phyloP scores from a whole-genome alignment of 2,888 invertebrate genomes.

The Periphyllus acericola region DNA sequence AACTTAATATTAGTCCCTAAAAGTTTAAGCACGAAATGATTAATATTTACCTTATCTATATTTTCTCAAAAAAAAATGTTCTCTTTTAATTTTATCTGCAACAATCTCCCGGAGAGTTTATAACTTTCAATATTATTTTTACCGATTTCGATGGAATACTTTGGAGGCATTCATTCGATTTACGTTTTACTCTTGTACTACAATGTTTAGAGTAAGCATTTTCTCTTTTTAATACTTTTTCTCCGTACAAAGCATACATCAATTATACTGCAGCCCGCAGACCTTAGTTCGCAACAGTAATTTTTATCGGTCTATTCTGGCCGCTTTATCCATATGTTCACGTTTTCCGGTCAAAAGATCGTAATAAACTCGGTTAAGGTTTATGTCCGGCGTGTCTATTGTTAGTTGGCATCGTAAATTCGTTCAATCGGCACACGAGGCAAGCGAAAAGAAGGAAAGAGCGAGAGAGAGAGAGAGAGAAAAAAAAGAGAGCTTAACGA shows the following conservation, averaged over 20 bases:
- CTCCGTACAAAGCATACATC: not conserved
- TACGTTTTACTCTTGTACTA: not conserved
- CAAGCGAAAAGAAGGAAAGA: constrained; percentile 25
- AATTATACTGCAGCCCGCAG: constrained; percentile 19
- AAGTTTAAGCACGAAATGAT: not conserved
- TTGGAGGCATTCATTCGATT: not conserved
- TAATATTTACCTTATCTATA: not conserved
- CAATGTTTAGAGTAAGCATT: constrained; percentile 8
- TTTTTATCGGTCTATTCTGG: constrained; percentile 48
- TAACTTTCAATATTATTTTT: not conserved
- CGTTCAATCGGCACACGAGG: constrained; percentile 53
- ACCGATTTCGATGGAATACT: not conserved
- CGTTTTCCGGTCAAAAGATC: constrained; percentile 59
- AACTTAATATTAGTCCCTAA: not conserved
- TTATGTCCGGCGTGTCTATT: constrained; percentile 60
- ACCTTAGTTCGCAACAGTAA: constrained; percentile 49
- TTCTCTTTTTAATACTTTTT: not conserved
- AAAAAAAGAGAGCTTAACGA: constrained; percentile 56
- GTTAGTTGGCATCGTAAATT: constrained; percentile 59
- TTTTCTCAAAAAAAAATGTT: not conserved
- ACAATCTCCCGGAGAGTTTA: not conserved
- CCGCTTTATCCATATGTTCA: constrained; percentile 22
- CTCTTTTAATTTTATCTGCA: not conserved
- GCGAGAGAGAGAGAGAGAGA: constrained; percentile 30
- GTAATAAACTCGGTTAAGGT: constrained; percentile 61